Percentiles rank a stretch among this genome's conserved stretches.
Conservation (phyloP, 2,797 vertebrate genomes). For the Harpagifer antarcticus region DNA sequence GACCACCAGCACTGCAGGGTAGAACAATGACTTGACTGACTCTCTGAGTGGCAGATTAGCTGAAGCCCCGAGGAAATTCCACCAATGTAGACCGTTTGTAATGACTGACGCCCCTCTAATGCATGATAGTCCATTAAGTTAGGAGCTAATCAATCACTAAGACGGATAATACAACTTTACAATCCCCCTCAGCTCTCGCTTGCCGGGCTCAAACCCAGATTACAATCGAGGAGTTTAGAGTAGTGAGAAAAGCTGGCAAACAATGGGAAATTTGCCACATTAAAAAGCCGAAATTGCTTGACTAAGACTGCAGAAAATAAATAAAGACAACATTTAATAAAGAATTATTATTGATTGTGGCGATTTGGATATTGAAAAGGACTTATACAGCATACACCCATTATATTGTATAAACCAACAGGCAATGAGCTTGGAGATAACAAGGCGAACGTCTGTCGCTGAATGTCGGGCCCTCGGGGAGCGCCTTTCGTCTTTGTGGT, state of each 20-base stretch:
- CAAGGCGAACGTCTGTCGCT: too few relatives aligned
- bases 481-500: too few relatives aligned
- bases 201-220: slow-evolving; percentile 56
- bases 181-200: slow-evolving; percentile 53
- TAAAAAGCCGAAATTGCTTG: slow-evolving; percentile 4
- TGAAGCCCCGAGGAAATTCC: slow-evolving; percentile 57
- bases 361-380: background rate
- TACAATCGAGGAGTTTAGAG: slow-evolving; percentile 40
- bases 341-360: background rate
- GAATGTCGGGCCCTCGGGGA: too few relatives aligned
- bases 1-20: slow-evolving; percentile 60
- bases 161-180: slow-evolving; percentile 59
- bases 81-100: slow-evolving; percentile 49
- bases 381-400: background rate
- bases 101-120: slow-evolving; percentile 40
- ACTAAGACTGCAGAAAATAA: background rate
- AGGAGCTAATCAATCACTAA: slow-evolving; percentile 69
- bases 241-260: slow-evolving; percentile 35
- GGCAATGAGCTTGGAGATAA: too few relatives aligned
- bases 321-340: background rate
- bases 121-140: slow-evolving; percentile 47
- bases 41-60: slow-evolving; percentile 36
- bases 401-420: too few relatives aligned
- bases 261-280: slow-evolving; percentile 16
- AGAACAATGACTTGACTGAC: slow-evolving; percentile 44